These are phyloP conservation scores for Eulemur rubriventer DNA, from an alignment of 2,797 vertebrate species.

Conservation along the genomic window DNA sequence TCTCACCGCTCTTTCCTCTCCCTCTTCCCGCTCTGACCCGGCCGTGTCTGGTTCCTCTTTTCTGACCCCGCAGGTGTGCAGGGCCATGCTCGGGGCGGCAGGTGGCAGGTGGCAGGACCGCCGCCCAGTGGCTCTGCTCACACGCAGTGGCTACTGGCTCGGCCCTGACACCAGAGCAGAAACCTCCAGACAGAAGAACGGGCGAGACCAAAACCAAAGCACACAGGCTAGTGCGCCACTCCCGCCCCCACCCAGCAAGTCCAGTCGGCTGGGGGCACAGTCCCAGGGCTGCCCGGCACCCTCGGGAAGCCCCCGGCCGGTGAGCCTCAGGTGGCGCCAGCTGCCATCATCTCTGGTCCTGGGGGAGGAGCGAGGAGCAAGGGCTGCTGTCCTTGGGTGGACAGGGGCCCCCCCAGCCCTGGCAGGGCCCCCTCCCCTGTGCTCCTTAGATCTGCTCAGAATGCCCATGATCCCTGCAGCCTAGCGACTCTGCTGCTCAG, in stretches of 20 bases:
- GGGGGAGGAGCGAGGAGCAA: no score
- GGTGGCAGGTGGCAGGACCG: fast-evolving
- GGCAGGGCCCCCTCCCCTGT: neutral
- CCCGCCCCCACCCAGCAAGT: neutral
- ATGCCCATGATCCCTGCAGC: neutral
- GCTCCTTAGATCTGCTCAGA: neutral
- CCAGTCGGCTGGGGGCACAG: neutral
- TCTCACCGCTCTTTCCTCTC: neutral
- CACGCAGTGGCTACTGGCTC: no score
- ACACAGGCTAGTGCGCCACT: neutral
- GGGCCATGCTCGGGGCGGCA: neutral
- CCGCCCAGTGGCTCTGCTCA: neutral
- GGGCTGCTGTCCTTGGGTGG: no score
- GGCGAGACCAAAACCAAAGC: neutral
- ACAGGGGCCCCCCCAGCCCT: neutral
- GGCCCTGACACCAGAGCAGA: neutral
- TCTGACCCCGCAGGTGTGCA: neutral
- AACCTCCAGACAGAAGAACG: neutral
- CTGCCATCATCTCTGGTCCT: neutral
- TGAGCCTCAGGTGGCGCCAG: neutral
- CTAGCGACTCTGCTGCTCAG: no score
- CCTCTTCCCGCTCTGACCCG: neutral
- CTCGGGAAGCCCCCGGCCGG: neutral
- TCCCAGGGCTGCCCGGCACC: neutral
- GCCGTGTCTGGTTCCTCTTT: neutral